These are phyloP conservation scores for Gobiocypris rarus DNA, from an alignment of 2,113 vertebrate genomes.

Conservation along the genomic window DNA sequence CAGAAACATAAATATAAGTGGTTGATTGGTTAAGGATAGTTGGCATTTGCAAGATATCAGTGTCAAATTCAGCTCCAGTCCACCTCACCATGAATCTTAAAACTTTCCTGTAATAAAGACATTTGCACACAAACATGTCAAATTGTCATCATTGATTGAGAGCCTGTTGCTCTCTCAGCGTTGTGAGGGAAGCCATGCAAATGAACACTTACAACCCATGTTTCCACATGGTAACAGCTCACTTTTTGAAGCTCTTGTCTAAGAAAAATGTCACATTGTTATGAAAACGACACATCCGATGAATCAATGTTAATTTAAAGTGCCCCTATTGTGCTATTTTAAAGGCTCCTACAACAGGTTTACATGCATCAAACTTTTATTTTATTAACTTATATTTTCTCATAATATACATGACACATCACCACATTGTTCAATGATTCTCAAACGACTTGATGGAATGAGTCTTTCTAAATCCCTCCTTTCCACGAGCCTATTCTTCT, in stretches of 20 bases:
- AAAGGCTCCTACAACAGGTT: not conserved
- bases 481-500: too few species aligned
- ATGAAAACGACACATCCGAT: not conserved
- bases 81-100: not conserved
- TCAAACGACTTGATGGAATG: too few species aligned
- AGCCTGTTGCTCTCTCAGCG: not conserved
- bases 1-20: not conserved
- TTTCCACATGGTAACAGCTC: not conserved
- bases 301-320: not conserved
- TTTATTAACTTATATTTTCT: too few species aligned
- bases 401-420: too few species aligned
- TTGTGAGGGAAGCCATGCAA: not conserved
- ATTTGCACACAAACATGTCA: slow-evolving; percentile 1
- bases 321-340: not conserved
- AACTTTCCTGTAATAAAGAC: slow-evolving; percentile 12
- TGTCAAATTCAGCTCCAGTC: not conserved
- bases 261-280: not conserved
- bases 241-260: not conserved
- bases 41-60: not conserved
- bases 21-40: not conserved
- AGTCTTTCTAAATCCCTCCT: too few species aligned
- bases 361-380: too few species aligned
- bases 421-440: too few species aligned
- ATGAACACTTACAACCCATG: not conserved
- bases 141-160: slow-evolving; percentile 14